Conservation (phyloP, 2,888 invertebrate species). For the Pheosia gnoma region DNA sequence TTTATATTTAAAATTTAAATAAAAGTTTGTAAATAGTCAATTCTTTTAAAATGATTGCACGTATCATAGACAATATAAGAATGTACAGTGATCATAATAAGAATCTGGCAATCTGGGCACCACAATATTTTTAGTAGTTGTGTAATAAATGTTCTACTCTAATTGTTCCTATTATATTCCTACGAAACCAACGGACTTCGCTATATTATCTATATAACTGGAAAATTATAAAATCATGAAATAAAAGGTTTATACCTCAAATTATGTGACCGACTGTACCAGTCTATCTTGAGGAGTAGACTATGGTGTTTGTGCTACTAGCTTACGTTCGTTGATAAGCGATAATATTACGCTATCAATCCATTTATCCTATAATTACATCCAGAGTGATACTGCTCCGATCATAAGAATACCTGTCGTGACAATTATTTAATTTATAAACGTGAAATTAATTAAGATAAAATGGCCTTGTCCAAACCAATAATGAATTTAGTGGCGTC, state of each 20-base stretch:
- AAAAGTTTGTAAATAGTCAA: slow-evolving; percentile 16
- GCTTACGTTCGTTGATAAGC: slow-evolving; percentile 29
- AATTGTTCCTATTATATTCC: background rate
- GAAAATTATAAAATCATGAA: background rate
- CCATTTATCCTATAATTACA: slow-evolving; percentile 28
- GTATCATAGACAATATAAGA: background rate
- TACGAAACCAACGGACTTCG: background rate
- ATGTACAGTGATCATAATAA: background rate
- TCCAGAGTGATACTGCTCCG: slow-evolving; percentile 14
- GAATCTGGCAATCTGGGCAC: no score
- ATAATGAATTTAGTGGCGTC: slow-evolving; percentile 87
- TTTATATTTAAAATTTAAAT: slow-evolving; percentile 20
- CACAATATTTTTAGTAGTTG: no score
- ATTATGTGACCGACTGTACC: background rate
- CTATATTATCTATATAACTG: no score
- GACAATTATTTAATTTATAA: background rate
- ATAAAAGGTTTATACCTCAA: background rate
- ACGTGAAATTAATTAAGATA: slow-evolving; percentile 28
- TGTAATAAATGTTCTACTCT: no score
- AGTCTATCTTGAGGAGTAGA: background rate
- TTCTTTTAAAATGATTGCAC: background rate
- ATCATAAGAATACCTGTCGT: background rate
- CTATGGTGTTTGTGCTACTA: slow-evolving; percentile 1
- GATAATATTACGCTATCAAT: slow-evolving; percentile 21
- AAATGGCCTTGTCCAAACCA: slow-evolving; percentile 89